Conservation (phyloP, 2,797 vertebrate species). For the Mus caroli region DNA sequence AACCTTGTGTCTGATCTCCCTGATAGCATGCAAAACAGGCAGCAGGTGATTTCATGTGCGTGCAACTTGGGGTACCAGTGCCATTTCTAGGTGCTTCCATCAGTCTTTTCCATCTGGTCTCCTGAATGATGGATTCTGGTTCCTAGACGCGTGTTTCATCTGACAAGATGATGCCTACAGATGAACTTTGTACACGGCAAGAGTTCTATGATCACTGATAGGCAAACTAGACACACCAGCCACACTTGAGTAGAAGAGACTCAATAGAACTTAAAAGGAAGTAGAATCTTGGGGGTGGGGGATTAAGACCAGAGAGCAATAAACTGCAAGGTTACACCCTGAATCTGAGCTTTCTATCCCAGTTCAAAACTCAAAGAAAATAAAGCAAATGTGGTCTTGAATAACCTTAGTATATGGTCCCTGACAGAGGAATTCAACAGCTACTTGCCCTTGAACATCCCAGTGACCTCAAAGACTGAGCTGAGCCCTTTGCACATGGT, state of each 20-base stretch:
- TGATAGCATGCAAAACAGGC: too few species aligned
- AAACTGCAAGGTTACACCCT: neutral
- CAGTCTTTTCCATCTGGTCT: neutral
- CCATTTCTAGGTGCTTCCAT: neutral
- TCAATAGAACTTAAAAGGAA: neutral
- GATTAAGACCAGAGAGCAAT: neutral
- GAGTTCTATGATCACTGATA: neutral
- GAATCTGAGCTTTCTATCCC: neutral
- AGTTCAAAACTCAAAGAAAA: neutral
- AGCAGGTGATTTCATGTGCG: neutral
- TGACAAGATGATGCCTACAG: neutral
- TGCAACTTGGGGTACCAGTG: neutral
- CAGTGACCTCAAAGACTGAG: rapidly evolving
- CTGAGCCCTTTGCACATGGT: neutral
- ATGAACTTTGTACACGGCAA: neutral
- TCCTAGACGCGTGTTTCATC: neutral
- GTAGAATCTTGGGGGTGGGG: neutral
- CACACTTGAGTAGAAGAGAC: neutral
- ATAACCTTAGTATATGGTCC: neutral
- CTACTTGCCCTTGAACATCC: neutral
- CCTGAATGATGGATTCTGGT: neutral
- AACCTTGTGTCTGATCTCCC: neutral
- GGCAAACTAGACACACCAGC: rapidly evolving
- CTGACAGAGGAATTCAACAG: neutral
- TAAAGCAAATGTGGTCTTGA: neutral